phyloP scores from a whole-genome alignment of 2,888 invertebrate species.

The Dynastes maya region DNA sequence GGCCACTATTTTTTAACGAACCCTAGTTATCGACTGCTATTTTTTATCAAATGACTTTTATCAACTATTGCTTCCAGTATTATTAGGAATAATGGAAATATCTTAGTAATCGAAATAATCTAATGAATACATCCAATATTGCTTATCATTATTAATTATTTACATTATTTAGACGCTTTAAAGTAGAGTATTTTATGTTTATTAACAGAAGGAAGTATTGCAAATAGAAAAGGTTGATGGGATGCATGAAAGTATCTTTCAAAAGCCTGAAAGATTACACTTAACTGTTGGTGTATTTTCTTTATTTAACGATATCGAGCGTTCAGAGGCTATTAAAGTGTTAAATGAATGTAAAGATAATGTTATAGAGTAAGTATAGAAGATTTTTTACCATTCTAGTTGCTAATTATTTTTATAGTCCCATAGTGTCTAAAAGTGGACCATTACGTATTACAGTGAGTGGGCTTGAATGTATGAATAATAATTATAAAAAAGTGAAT shows the following conservation, averaged over 20 bases:
- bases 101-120: no score
- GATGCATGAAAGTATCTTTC: slow-evolving; percentile 83
- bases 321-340: slow-evolving; percentile 76
- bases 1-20: no score
- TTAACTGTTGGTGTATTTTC: slow-evolving; percentile 85
- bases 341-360: slow-evolving; percentile 78
- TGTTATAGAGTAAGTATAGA: slow-evolving; percentile 75
- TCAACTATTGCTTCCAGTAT: no score
- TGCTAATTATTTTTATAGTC: slow-evolving; percentile 57
- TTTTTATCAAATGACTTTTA: no score
- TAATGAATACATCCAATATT: no score
- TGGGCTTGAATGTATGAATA: slow-evolving; percentile 92
- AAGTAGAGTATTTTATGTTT: slow-evolving; percentile 1
- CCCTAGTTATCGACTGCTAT: no score
- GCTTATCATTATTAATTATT: no score
- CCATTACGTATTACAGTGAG: slow-evolving; percentile 74
- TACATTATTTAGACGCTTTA: no score
- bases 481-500: slow-evolving; percentile 84
- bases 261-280: slow-evolving; percentile 82
- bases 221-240: slow-evolving; percentile 71
- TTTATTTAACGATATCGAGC: slow-evolving; percentile 84
- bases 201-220: slow-evolving; percentile 61
- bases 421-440: slow-evolving; percentile 60
- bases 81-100: no score
- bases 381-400: neutral